Evolutionary conservation across 2,797 vertebrate genomes (phyloP), one percentile per base, ranked within the genome.

Genomic region (Acrossocheilus wenchowensis): DNA sequence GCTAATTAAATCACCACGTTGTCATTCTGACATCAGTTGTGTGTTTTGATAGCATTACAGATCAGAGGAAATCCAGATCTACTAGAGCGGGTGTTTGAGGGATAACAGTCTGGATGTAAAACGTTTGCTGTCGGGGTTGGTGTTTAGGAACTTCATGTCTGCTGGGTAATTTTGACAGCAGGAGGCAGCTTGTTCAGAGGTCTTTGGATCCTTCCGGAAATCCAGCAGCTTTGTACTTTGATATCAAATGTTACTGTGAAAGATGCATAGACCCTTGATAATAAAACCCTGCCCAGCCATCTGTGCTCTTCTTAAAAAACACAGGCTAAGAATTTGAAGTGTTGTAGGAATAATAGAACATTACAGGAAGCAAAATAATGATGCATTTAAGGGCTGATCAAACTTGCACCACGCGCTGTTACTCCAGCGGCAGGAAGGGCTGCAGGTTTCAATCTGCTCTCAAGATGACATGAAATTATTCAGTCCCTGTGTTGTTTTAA

Each of bases 91-190:
- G 84, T 39, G 26, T 86, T 81, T 73, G 54, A 81, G 52, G 54
- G 78, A 74, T 86, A 81, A 81, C 78, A 74, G 54, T 86, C 21
- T 74, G 78, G 84, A 81, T 86, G 69, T 74, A 60, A 79, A 85
- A 36, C 50, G n/a, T 57, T 72, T 85, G 75, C 83, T 78, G 75
- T 57, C 15, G 26, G 74, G 83, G 84, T 80, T 81, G 69, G 84
- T 86, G 68, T 86, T 81, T 62, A 81, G 84, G 54, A 86, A 72
- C 78, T 72, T 74, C 1, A 3, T 30, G 78, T 86, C 78, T 73
- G 69, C 69, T 74, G 69, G 78, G 84, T 81, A 64, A 81, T 86
- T 81, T 80, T 81, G 84, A 86, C 84, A 86, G 78, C 84, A 73
- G 68, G 84, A 86, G 84, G 41, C 75, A 62, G 84, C 78, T 73